These are phyloP conservation scores for Tromatobia lineatoria DNA, from an alignment of 2,888 invertebrate genomes.

Conservation along the genomic window DNA sequence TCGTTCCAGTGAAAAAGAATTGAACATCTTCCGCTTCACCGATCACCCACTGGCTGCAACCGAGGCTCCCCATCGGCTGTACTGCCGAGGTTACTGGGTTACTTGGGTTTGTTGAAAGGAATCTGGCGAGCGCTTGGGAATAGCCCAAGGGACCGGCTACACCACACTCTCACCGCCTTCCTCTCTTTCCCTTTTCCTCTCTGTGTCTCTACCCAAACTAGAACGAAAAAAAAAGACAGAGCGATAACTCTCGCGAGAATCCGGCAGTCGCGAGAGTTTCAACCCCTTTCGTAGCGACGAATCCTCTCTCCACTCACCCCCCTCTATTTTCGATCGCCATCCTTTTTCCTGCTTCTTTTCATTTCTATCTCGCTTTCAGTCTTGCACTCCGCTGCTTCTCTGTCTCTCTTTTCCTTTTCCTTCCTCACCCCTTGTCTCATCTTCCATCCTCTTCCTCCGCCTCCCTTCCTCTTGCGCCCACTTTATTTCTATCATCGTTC, in stretches of 20 bases:
- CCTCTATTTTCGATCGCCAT: no score
- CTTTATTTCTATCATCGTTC: constrained; percentile 6
- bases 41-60: constrained; percentile 9
- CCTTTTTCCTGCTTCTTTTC: background rate
- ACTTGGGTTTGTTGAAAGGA: constrained; percentile 48
- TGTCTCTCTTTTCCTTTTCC: no score
- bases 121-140: constrained; percentile 25
- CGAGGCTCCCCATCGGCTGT: background rate
- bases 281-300: constrained; percentile 7
- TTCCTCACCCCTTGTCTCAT: no score
- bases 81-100: constrained; percentile 41
- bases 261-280: constrained; percentile 9
- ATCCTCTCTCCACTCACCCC: background rate
- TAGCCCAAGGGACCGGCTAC: constrained; percentile 38
- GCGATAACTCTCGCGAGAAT: constrained; percentile 28
- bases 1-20: constrained; percentile 28
- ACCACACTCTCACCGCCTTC: background rate
- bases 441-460: background rate
- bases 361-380: background rate
- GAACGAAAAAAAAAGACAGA: constrained; percentile 22
- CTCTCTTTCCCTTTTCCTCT: background rate
- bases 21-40: constrained; percentile 43
- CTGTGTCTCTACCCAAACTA: constrained; percentile 12
- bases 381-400: no score
- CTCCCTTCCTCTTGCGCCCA: background rate